Evolutionary conservation across 2,888 invertebrate genomes (phyloP), one percentile per base, ranked within the genome.

Genomic region (Pomacea canaliculata): DNA sequence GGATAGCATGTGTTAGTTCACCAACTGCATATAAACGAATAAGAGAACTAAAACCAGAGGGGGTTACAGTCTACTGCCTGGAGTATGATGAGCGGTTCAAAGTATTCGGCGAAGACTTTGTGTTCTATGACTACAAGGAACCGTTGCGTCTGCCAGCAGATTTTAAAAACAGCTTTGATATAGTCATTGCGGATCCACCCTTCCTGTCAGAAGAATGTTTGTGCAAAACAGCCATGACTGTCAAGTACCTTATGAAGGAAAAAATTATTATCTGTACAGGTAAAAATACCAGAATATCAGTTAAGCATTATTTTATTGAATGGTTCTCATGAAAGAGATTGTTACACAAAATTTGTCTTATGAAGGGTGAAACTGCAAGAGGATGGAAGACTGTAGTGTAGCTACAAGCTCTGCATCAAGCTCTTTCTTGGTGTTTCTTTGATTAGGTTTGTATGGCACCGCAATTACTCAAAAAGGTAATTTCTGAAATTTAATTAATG

Each of bases 141-240:
- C 96, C 96, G 0, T 92, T 95, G 18, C 93, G 93, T 70, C 86
- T 96, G 19, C 94, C 94, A 0, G 89, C 92, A 59, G 93, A 94
- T 18, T 91, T 94, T 19, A 81, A 87, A 74, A 80, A 84, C 27
- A 89, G 92, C 69, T 97, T 94, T 90, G 96, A 97, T 91, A 89
- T 98, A 48, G 95, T 98, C 1, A 92, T 99, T 74, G 96, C 95
- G 0, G 98, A 99, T 92, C 98, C 99, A 1, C 99, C 99, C 0
- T 98, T 98, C 91, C 92, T 99, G 5, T 95, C 97, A 0, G 95
- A 96, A 83, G 98, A 98, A 89, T 98, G 98, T 91, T 92, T 98
- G 70, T 93, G 93, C 1, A 97, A 97, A 92, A 95, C 95, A 0
- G 93, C 96, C 0, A 91, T 94, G 77, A 96, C 96, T 0, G 93